phyloP scores from a whole-genome alignment of 2,113 vertebrate species.

The Bucco capensis region DNA sequence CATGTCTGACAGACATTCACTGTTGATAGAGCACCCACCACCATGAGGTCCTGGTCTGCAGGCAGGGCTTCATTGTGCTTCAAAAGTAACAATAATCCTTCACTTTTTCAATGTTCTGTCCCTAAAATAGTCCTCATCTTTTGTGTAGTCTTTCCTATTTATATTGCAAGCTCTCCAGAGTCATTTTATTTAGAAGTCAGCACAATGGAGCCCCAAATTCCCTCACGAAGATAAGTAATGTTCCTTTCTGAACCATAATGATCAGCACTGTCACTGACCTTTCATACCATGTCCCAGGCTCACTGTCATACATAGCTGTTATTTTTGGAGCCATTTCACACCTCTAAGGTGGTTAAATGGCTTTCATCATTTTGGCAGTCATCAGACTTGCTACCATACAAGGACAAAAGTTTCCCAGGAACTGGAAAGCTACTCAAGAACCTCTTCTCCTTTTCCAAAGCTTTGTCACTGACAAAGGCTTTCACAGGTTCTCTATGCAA shows the following conservation, averaged over 20 bases:
- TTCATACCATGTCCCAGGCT: background rate
- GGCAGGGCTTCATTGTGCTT: fast-evolving
- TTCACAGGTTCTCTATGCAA: constrained; percentile 63
- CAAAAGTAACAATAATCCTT: background rate
- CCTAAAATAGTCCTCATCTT: background rate
- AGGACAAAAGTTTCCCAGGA: constrained; percentile 11
- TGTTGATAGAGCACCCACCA: background rate
- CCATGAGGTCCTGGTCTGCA: fast-evolving
- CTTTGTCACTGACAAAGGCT: constrained; percentile 58
- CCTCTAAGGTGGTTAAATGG: background rate
- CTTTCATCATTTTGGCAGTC: background rate
- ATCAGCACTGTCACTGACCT: background rate
- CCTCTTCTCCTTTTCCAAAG: constrained; percentile 17
- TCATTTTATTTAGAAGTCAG: background rate
- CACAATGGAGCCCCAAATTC: background rate
- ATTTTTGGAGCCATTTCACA: background rate
- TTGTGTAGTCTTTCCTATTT: background rate
- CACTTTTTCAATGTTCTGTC: background rate
- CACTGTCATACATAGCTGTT: background rate
- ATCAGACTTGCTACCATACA: background rate
- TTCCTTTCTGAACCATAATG: background rate
- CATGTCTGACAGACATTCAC: fast-evolving
- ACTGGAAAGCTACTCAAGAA: background rate
- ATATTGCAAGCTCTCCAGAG: background rate
- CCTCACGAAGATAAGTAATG: background rate